Percentiles rank a stretch among this genome's conserved stretches.
Evolutionary conservation across 64 coral and sea anemone genomes (phyloP).

Genomic region (Catalaphyllia jardinei): DNA sequence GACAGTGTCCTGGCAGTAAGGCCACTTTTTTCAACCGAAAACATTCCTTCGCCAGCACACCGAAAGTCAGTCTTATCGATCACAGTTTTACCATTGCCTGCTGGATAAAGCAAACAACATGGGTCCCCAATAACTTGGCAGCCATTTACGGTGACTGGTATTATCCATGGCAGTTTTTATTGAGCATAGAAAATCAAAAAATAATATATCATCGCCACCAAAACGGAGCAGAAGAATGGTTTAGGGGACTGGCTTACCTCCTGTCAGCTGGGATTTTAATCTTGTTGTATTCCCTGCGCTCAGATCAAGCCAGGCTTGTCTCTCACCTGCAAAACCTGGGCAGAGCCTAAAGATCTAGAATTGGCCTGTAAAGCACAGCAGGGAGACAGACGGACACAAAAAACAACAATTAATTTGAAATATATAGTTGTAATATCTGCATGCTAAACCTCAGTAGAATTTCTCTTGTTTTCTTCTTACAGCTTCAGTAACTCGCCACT

Average conservation of each 20-base stretch:
- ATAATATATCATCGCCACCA: background rate
- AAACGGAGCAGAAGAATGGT: background rate
- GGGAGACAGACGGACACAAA: too few relatives aligned
- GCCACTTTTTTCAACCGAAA: background rate
- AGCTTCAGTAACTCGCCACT: background rate
- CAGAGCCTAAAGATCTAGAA: too few relatives aligned
- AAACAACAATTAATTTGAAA: too few relatives aligned
- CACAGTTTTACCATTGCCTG: slow-evolving; percentile 12
- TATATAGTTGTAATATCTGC: too few relatives aligned
- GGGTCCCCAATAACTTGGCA: background rate
- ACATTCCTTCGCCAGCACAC: background rate
- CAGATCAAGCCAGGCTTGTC: too few relatives aligned
- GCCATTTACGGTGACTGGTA: slow-evolving; percentile 4
- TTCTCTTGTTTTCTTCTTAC: background rate
- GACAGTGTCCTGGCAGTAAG: background rate
- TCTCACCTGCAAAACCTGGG: too few relatives aligned
- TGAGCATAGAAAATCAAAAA: background rate
- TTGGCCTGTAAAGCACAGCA: too few relatives aligned
- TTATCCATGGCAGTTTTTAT: background rate
- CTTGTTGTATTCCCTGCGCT: too few relatives aligned
- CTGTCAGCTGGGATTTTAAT: background rate
- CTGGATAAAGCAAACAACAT: slow-evolving; percentile 1
- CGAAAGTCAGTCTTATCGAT: background rate
- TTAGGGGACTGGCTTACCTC: too few relatives aligned
- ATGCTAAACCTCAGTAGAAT: too few relatives aligned